A percentile compares a stretch with the other conserved stretches of the same genome.
These are phyloP conservation scores for Gryllus longicercus DNA, from an alignment of 2,888 invertebrate species.

Conservation along the genomic window DNA sequence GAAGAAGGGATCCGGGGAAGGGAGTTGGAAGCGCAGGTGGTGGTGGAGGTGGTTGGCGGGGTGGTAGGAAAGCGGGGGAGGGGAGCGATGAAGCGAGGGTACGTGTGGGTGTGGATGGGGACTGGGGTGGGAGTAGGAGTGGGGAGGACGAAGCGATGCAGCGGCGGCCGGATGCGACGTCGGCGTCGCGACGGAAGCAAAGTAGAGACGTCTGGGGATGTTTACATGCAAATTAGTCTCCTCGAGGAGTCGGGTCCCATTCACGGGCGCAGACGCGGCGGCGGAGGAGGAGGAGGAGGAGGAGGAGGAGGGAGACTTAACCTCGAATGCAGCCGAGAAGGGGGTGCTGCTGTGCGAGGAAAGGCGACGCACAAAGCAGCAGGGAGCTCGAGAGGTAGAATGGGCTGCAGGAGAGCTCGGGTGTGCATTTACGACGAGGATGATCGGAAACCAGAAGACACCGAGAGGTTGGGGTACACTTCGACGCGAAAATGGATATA, in stretches of 20 bases:
- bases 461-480: too few relatives aligned
- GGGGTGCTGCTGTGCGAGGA: background rate
- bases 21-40: too few relatives aligned
- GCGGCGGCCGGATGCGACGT: background rate
- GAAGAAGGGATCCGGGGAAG: too few relatives aligned
- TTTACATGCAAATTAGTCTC: slow-evolving; percentile 17
- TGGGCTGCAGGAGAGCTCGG: background rate
- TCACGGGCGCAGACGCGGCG: background rate
- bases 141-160: background rate
- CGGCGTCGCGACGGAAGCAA: background rate
- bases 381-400: background rate
- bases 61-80: too few relatives aligned
- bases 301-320: too few relatives aligned
- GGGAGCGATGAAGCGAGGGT: too few relatives aligned
- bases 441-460: too few relatives aligned
- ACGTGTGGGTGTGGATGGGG: too few relatives aligned
- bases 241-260: background rate
- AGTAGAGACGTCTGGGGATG: slow-evolving; percentile 11
- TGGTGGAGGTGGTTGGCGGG: too few relatives aligned
- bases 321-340: background rate
- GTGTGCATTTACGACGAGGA: too few relatives aligned
- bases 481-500: too few relatives aligned
- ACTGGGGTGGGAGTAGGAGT: background rate
- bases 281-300: background rate
- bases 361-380: background rate